Evolutionary conservation across 2,797 vertebrate species (phyloP).

Genomic region (Onychomys leucogaster): DNA sequence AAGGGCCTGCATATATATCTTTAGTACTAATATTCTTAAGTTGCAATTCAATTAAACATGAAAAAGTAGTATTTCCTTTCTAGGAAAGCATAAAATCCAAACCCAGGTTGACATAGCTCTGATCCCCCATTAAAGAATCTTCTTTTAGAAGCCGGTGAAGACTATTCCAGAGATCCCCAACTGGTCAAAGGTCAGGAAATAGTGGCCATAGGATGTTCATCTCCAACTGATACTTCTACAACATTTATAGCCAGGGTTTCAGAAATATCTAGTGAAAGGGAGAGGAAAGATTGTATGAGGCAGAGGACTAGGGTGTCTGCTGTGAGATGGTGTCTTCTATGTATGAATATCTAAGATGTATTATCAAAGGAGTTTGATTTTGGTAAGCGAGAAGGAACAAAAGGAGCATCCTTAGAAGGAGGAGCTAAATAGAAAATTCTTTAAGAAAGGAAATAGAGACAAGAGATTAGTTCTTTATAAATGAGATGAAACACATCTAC

Average conservation of each 20-base stretch:
- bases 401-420: not conserved
- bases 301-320: too few relatives aligned
- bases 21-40: constrained; percentile 44
- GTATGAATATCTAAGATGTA: not conserved
- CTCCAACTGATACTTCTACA: too few relatives aligned
- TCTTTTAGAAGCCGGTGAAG: too few relatives aligned
- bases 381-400: not conserved
- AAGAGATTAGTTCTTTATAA: not conserved
- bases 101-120: not conserved
- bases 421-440: not conserved
- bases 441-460: not conserved
- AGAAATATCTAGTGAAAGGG: too few relatives aligned
- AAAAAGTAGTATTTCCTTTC: constrained; percentile 20
- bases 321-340: too few relatives aligned
- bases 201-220: too few relatives aligned
- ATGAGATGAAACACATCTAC: not conserved
- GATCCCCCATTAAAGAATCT: too few relatives aligned
- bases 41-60: constrained; percentile 41
- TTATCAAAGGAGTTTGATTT: not conserved
- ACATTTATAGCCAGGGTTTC: too few relatives aligned
- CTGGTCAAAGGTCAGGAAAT: too few relatives aligned
- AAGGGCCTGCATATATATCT: not conserved
- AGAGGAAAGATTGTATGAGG: too few relatives aligned
- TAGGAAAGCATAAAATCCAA: constrained; percentile 46
- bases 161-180: too few relatives aligned